Evolutionary conservation across 2,888 invertebrate species (phyloP).

Genomic region (Drosophila neonasuta): DNA sequence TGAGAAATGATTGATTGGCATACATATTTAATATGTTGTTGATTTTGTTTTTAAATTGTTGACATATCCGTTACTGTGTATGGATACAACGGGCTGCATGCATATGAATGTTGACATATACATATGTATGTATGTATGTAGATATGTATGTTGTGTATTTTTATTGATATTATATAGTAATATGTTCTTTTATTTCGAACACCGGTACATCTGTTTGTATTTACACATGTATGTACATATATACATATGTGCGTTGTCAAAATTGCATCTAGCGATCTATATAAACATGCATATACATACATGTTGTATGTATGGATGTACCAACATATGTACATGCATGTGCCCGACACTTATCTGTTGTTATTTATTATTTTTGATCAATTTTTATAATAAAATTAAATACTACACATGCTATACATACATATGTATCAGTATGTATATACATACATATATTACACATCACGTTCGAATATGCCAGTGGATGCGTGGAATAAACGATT

Average conservation of each 20-base stretch:
- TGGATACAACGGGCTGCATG: not conserved
- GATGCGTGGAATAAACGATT: too few species aligned
- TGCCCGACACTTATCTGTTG: too few species aligned
- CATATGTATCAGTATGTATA: not conserved
- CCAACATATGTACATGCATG: not conserved
- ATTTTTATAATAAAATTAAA: too few species aligned
- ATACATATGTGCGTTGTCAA: not conserved
- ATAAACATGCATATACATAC: not conserved
- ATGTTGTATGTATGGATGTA: not conserved
- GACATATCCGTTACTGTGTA: not conserved
- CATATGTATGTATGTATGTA: too few species aligned
- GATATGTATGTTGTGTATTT: too few species aligned
- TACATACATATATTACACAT: too few species aligned
- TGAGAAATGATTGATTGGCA: not conserved
- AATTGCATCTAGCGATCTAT: not conserved
- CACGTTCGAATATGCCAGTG: too few species aligned
- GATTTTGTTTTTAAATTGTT: not conserved
- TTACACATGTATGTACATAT: not conserved
- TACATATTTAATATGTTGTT: not conserved
- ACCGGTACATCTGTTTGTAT: not conserved
- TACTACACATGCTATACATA: not conserved
- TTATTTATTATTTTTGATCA: not conserved
- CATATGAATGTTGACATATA: not conserved
- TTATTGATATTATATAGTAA: too few species aligned
- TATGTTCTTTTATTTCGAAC: too few species aligned